Evolutionary conservation across 2,888 invertebrate species (phyloP).

Genomic region (Polymixis lichenea): DNA sequence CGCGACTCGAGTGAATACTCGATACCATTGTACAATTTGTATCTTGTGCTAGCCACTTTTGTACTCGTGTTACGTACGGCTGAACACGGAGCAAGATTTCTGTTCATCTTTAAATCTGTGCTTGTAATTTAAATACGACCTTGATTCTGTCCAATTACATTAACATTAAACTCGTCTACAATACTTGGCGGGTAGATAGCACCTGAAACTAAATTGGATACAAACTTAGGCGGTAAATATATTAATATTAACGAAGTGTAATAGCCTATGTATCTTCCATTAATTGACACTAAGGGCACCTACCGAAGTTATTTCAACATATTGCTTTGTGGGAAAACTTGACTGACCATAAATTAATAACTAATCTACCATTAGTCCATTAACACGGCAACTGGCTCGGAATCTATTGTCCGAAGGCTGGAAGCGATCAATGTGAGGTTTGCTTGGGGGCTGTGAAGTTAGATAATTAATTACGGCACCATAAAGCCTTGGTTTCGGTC

Average conservation of each 20-base stretch:
- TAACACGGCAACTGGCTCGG: constrained; percentile 57
- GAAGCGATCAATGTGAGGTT: constrained; percentile 75
- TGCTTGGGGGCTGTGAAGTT: constrained; percentile 76
- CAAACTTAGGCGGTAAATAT: constrained; percentile 5
- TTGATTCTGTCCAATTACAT: neutral
- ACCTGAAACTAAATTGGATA: constrained; percentile 4
- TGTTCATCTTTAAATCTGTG: constrained; percentile 15
- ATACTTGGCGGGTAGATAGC: neutral
- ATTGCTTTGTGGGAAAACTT: constrained; percentile 51
- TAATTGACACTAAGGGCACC: constrained; percentile 49
- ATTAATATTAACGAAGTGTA: constrained; percentile 45
- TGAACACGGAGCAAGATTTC: constrained; percentile 29
- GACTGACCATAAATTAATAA: constrained; percentile 60
- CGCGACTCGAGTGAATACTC: constrained; percentile 64
- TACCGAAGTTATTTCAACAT: constrained; percentile 31
- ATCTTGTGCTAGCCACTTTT: constrained; percentile 55
- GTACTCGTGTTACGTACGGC: constrained; percentile 35
- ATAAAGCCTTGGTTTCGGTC: constrained; percentile 77
- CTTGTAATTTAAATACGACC: constrained; percentile 11
- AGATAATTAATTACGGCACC: constrained; percentile 83
- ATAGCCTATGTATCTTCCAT: constrained; percentile 41
- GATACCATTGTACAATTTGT: constrained; percentile 72
- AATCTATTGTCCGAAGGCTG: constrained; percentile 71
- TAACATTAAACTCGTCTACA: constrained; percentile 16
- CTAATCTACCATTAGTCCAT: constrained; percentile 64